Evolutionary conservation across 2,113 vertebrate genomes (phyloP).

Genomic region (Panurus biarmicus): DNA sequence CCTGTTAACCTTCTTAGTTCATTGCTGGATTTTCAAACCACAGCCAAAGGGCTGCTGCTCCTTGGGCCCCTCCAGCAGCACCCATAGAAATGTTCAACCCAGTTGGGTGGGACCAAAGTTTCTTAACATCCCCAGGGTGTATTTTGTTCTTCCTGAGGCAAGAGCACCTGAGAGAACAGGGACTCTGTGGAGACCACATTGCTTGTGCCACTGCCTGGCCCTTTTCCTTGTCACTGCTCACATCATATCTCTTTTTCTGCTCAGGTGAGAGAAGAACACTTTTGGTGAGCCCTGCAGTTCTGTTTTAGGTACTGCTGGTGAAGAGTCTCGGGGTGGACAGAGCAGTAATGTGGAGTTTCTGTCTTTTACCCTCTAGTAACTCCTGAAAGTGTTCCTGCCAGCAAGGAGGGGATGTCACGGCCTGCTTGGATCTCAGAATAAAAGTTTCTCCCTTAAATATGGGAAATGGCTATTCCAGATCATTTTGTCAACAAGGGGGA

Average conservation of each 20-base stretch:
- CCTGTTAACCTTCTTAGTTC: not conserved
- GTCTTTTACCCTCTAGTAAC: not conserved
- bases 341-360: not conserved
- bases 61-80: not conserved
- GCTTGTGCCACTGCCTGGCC: not conserved
- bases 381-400: not conserved
- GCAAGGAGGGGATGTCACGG: not conserved
- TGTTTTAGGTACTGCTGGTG: not conserved
- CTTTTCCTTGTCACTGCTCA: not conserved
- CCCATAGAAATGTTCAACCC: not conserved
- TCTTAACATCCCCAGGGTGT: not conserved
- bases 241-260: not conserved
- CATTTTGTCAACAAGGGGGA: not conserved
- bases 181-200: not conserved
- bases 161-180: not conserved
- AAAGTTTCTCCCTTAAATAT: not conserved
- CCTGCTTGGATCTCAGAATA: not conserved
- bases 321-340: not conserved
- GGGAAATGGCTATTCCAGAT: conserved; percentile 11
- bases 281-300: not conserved
- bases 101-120: not conserved
- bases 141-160: not conserved
- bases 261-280: not conserved
- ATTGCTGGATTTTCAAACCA: not conserved
- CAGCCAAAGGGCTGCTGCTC: not conserved